Percentiles rank a stretch among this genome's conserved stretches.
These are phyloP conservation scores for Meda fulgida DNA, from an alignment of 2,797 vertebrate genomes.

Conservation along the genomic window DNA sequence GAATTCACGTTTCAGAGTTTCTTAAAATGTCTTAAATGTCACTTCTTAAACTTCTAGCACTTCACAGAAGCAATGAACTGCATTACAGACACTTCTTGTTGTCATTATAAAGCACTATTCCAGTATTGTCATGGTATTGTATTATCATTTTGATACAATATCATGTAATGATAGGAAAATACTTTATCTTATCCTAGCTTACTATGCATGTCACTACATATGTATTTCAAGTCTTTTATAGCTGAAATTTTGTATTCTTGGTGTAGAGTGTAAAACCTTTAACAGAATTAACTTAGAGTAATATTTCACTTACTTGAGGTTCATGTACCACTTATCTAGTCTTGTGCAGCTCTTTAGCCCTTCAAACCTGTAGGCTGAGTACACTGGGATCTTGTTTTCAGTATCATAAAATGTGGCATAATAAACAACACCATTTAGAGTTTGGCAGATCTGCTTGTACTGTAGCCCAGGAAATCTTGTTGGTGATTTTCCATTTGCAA, in stretches of 20 bases:
- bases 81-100: background rate
- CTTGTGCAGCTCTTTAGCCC: accelerated
- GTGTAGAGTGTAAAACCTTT: background rate
- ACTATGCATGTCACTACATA: background rate
- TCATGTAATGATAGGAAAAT: background rate
- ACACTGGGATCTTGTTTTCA: conserved; percentile 64
- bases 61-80: background rate
- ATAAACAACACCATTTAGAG: accelerated
- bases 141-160: background rate
- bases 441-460: conserved; percentile 68
- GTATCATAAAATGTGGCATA: conserved; percentile 69
- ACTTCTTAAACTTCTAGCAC: background rate
- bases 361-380: conserved; percentile 45
- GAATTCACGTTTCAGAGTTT: no score
- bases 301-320: conserved; percentile 39
- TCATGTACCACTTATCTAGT: background rate
- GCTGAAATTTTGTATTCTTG: background rate
- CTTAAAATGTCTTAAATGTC: background rate
- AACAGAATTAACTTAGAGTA: background rate
- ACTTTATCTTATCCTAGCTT: background rate
- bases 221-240: background rate
- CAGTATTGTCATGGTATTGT: background rate
- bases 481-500: background rate
- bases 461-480: background rate
- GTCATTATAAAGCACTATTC: background rate